Evolutionary conservation across 2,113 vertebrate species (phyloP).

Genomic region (Microcebus jonahi): DNA sequence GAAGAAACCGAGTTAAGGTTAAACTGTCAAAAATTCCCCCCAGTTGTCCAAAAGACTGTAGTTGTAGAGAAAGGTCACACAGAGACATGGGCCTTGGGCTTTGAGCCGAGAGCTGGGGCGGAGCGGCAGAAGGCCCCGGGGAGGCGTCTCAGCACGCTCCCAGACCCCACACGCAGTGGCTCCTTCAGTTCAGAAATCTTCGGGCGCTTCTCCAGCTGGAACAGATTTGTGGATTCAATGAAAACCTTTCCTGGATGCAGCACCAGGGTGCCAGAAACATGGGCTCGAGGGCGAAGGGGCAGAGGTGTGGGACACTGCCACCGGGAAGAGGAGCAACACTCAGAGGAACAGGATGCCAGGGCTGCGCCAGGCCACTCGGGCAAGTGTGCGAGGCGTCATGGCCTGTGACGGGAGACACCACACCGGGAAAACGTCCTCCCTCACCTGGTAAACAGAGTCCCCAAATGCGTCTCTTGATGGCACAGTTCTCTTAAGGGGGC

Average conservation of each 20-base stretch:
- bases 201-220: neutral
- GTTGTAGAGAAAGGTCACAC: neutral
- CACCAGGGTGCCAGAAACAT: neutral
- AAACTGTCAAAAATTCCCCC: neutral
- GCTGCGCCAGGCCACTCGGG: neutral
- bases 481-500: neutral
- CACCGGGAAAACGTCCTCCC: neutral
- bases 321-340: neutral
- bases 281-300: neutral
- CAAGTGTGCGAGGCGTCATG: neutral
- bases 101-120: neutral
- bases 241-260: neutral
- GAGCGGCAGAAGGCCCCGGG: neutral
- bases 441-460: neutral
- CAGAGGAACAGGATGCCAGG: neutral
- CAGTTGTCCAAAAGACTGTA: neutral
- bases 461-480: neutral
- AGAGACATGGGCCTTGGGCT: neutral
- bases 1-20: neutral
- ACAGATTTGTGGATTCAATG: neutral
- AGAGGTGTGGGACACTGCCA: too few species aligned
- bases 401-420: neutral
- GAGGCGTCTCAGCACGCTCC: neutral
- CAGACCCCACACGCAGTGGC: rapidly evolving
- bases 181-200: neutral